Conservation (phyloP, 1,140 invertebrate species). For the Olivierus martensii region DNA sequence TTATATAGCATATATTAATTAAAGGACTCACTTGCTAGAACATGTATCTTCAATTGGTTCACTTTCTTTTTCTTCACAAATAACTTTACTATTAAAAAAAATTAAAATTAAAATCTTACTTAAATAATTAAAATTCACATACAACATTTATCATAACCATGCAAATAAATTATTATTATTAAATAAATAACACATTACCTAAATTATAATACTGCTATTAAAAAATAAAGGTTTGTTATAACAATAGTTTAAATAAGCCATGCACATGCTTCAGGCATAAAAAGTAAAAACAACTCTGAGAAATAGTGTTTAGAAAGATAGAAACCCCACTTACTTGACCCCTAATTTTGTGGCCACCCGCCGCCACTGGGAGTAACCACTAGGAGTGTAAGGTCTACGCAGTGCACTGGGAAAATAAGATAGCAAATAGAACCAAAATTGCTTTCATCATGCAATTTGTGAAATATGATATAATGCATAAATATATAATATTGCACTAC, state of each 20-base stretch:
- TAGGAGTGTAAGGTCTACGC: constrained; percentile 34
- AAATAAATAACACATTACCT: not conserved
- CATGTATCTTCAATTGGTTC: constrained; percentile 13
- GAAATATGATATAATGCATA: too few species aligned
- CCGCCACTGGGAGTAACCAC: constrained; percentile 74
- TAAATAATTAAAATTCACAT: not conserved
- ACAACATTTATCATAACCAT: not conserved
- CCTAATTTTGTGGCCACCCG: constrained; percentile 79
- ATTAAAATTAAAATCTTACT: not conserved
- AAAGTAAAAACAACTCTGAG: too few species aligned
- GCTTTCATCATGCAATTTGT: too few species aligned
- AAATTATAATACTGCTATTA: not conserved
- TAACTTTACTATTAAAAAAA: constrained; percentile 18
- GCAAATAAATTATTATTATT: not conserved
- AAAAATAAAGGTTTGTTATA: not conserved
- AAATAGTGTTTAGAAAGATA: too few species aligned
- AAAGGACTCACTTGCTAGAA: not conserved
- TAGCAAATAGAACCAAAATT: too few species aligned
- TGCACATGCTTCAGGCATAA: too few species aligned
- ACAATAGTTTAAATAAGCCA: too few species aligned
- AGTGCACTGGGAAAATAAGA: constrained; percentile 7
- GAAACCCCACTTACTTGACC: constrained; percentile 65
- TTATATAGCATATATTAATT: too few species aligned
- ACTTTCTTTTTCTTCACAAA: constrained; percentile 20
- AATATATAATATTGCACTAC: too few species aligned